Evolutionary conservation across 2,888 invertebrate species (phyloP).

Genomic region (Eledone cirrhosa): DNA sequence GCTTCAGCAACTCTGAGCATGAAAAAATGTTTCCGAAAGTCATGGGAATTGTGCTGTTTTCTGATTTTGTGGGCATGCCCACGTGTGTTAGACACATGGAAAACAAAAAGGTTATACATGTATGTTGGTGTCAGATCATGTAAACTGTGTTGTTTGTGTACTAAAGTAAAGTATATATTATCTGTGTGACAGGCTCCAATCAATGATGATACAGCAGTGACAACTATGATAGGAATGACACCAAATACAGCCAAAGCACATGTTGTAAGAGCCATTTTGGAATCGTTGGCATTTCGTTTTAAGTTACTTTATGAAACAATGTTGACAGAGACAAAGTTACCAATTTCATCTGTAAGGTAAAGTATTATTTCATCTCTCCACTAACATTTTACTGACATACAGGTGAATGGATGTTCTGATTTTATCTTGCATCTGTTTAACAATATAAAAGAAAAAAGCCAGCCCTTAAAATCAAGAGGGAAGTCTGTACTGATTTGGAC

Average conservation of each 20-base stretch:
- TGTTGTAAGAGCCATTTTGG: conserved; percentile 90
- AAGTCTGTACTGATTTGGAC: too few relatives aligned
- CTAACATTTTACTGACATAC: too few relatives aligned
- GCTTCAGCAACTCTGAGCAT: too few relatives aligned
- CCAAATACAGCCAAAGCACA: conserved; percentile 91
- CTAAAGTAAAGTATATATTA: too few relatives aligned
- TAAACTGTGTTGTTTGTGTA: background rate
- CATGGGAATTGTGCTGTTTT: too few relatives aligned
- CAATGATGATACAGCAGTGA: conserved; percentile 84
- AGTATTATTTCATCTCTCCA: background rate
- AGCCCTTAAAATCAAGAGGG: too few relatives aligned
- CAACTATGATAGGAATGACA: conserved; percentile 90
- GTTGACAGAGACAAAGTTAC: conserved; percentile 75
- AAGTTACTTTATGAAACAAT: conserved; percentile 80
- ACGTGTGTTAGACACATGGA: too few relatives aligned
- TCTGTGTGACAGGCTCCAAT: conserved; percentile 79
- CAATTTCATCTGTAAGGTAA: conserved; percentile 53
- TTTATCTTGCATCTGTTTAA: background rate
- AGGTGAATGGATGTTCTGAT: background rate
- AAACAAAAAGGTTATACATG: too few relatives aligned
- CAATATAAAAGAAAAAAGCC: background rate
- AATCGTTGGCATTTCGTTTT: conserved; percentile 94
- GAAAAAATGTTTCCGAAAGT: too few relatives aligned
- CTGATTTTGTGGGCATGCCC: too few relatives aligned
- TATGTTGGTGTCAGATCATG: too few relatives aligned